Evolutionary conservation across 2,888 invertebrate genomes (phyloP), one percentile per base, ranked within the genome.

Genomic region (Halictus ligatus): DNA sequence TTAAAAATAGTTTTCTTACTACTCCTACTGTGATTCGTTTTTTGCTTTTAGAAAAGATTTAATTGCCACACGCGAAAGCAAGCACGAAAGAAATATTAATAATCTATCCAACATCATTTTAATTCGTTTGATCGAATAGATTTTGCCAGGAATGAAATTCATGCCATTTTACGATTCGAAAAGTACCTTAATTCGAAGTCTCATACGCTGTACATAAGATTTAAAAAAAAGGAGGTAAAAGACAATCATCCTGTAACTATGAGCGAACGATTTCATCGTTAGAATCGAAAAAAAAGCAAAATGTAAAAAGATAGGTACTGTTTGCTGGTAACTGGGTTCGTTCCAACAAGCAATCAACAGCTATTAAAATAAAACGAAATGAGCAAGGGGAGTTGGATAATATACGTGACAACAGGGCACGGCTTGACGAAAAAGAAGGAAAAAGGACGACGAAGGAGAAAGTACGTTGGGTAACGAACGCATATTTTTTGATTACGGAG

Each of bases 181-280:
- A 29, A 84, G 71, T 85, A 80, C 77, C 72, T 84, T 78, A 81
- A 81, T 85, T 89, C 81, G 84, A 80, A 89, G 86, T 86, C 81
- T 84, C 85, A 81, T 80, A 88, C 85, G 84, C 87, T 90, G 91
- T 92, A 92, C 90, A 89, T 89, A 84, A 85, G 84, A 83, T 88
- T 81, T 82, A 71, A 10, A 78, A 84, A 89, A 86, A 82, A 88
- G 87, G 82, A 88, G 90, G 81, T 83, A 83, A 84, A 86, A 86
- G 83, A 89, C 89, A 87, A 83, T 85, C 85, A 88, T 88, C 83
- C 84, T 83, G 80, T 83, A 85, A 88, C 85, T 73, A 75, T 67
- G 84, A 86, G 74, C 69, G 67, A 83, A 80, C 69, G 35, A 60
- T 69, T 46, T 78, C 73, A 15, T 72, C 54, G 35, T 74, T 78